Base-by-base conservation (phyloP, 2,888 invertebrate species). In the Melanophora roralis region DNA sequence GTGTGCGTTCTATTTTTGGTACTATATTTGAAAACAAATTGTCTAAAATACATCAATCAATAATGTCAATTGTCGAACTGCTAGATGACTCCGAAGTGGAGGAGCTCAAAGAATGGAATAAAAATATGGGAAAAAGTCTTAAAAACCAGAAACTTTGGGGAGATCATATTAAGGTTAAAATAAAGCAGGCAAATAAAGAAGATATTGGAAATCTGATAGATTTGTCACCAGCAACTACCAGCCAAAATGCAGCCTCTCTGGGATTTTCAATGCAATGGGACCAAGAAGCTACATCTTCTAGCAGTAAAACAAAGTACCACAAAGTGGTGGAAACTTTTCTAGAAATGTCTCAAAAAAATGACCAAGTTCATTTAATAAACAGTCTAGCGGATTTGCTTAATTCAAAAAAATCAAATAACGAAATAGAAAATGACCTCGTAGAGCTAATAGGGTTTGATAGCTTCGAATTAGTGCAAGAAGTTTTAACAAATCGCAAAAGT, bases 361-460 rank as follows among this genome's bases (percentile, higher is more conserved):
- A 80, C 21, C 72, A 76, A 59, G 83, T 83, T 5, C 81, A 84
- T 23, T 77, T 86, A 0, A 34, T 87, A 2, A 62, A n/a, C 16
- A 85, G 85, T 45, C 82, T 89, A n/a, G 82, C 85, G 19, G 83
- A 93, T 91, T 88, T 87, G 87, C 89, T 96, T 0, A 93, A 92
- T 81, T 93, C 93, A 0, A 90, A 92, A 12, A 91, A 92, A 81
- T 91, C 91, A 32, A 93, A 92, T 82, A 93, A 93, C 79, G 95
- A 95, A 84, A 90, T 96, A 78, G 94, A 96, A 87, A 94, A 94
- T 86, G 95, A 96, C 89, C 90, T 98, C 19, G 95, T 97, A 88
- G 98, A 98, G 85, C 90, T 98, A 4, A 91, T 89, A 11, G 98
- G 98, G 0, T 97, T 95, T 88, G 96, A 97, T 83, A 91, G 94